Evolutionary conservation across 2,113 vertebrate species (phyloP).

Genomic region (Collichthys lucidus): DNA sequence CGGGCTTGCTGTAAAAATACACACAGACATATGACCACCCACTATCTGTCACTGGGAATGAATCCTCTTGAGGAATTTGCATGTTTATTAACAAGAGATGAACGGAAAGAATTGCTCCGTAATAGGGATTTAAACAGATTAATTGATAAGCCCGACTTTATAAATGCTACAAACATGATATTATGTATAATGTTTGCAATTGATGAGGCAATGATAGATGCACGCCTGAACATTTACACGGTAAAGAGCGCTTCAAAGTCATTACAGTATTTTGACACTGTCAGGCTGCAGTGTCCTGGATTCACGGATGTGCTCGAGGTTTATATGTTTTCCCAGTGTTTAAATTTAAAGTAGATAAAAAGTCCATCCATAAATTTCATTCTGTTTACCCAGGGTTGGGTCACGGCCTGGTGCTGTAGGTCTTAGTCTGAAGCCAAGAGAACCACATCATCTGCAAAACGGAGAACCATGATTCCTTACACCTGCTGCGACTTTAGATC

Average conservation of each 20-base stretch:
- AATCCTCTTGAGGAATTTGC: conserved; percentile 33
- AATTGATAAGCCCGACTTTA: conserved; percentile 35
- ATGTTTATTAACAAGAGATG: conserved; percentile 54
- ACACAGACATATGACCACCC: conserved; percentile 45
- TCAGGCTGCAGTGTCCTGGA: not conserved
- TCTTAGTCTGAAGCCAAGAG: too few relatives aligned
- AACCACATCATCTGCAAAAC: too few relatives aligned
- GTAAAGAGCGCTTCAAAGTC: not conserved
- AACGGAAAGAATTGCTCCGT: conserved; percentile 48
- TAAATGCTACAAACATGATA: conserved; percentile 54
- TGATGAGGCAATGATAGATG: not conserved
- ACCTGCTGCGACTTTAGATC: too few relatives aligned
- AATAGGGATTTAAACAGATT: conserved; percentile 32
- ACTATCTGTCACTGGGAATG: conserved; percentile 4
- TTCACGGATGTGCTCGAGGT: too few relatives aligned
- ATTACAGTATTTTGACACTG: not conserved
- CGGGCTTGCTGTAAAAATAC: not conserved
- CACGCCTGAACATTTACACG: not conserved
- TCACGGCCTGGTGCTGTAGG: too few relatives aligned
- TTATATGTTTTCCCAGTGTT: not conserved
- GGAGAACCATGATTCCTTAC: too few relatives aligned
- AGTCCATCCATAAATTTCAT: too few relatives aligned
- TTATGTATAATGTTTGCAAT: not conserved
- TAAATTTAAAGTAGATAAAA: too few relatives aligned
- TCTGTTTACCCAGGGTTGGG: too few relatives aligned